phyloP scores from a whole-genome alignment of 2,113 vertebrate species.

The Leptosomus discolor region DNA sequence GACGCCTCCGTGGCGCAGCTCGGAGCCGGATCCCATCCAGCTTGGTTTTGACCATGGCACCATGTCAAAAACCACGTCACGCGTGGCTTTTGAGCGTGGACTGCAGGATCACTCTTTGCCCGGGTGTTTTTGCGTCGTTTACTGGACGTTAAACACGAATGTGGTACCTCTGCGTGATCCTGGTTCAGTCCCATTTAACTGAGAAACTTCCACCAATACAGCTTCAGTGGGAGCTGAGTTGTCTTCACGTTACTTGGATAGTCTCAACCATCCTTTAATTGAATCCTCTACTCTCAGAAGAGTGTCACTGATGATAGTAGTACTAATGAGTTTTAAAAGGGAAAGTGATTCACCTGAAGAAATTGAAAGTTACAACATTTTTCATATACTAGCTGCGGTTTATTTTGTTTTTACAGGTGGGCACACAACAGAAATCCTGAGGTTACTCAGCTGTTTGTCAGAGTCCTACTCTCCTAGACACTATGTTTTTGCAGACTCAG shows the following conservation, averaged over 20 bases:
- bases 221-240: neutral
- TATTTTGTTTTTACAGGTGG: slow-evolving; percentile 79
- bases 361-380: neutral
- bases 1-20: neutral
- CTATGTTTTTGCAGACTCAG: slow-evolving; percentile 89
- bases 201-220: accelerated
- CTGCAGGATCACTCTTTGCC: neutral
- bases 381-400: neutral
- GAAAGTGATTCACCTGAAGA: neutral
- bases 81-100: neutral
- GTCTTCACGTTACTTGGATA: neutral
- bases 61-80: too few relatives aligned
- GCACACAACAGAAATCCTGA: slow-evolving; percentile 92
- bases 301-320: neutral
- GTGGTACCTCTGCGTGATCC: neutral
- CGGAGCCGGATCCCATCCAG: neutral
- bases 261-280: neutral
- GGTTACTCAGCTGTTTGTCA: slow-evolving; percentile 83
- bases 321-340: neutral
- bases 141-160: neutral
- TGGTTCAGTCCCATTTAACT: neutral
- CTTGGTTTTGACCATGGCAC: accelerated
- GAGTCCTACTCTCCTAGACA: slow-evolving; percentile 82
- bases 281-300: neutral
- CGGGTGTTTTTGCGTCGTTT: accelerated